These are phyloP conservation scores for Morone saxatilis DNA, from an alignment of 2,113 vertebrate genomes.

Conservation along the genomic window DNA sequence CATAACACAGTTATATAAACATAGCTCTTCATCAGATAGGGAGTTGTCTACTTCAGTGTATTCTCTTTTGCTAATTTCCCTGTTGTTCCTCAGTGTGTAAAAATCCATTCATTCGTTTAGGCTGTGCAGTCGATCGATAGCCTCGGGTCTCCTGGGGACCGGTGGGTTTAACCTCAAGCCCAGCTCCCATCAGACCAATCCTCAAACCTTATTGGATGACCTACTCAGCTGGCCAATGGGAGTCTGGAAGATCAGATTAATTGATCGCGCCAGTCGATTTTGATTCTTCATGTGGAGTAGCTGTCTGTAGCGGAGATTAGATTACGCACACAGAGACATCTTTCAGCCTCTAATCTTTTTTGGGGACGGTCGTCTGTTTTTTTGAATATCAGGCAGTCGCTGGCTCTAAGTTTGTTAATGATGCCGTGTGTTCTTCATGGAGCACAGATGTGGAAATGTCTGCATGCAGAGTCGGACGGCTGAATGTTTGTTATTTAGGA, in stretches of 20 bases:
- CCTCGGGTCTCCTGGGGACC: constrained; percentile 4
- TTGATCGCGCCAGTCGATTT: constrained; percentile 39
- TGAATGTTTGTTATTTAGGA: constrained; percentile 57
- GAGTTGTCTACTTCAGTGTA: neutral
- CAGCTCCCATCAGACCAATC: constrained; percentile 11
- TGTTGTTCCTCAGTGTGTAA: neutral
- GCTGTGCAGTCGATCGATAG: constrained; percentile 22
- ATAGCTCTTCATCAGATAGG: neutral
- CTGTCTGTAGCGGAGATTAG: constrained; percentile 18
- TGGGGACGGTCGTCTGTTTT: neutral
- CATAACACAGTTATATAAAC: constrained; percentile 43
- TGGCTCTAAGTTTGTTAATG: constrained; percentile 30
- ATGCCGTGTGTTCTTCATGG: constrained; percentile 28
- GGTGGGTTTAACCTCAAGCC: constrained; percentile 31
- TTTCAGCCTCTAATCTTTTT: constrained; percentile 33
- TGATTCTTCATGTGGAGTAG: constrained; percentile 27
- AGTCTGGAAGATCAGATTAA: constrained; percentile 19
- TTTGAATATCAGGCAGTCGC: neutral
- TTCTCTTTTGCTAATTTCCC: constrained; percentile 1
- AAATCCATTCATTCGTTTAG: constrained; percentile 2
- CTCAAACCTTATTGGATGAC: constrained; percentile 37
- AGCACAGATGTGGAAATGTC: constrained; percentile 43
- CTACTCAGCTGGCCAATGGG: constrained; percentile 21
- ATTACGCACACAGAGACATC: constrained; percentile 20
- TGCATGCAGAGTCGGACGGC: constrained; percentile 42